Base-by-base conservation (phyloP, 2,797 vertebrate genomes). In the Salmo trutta region DNA sequence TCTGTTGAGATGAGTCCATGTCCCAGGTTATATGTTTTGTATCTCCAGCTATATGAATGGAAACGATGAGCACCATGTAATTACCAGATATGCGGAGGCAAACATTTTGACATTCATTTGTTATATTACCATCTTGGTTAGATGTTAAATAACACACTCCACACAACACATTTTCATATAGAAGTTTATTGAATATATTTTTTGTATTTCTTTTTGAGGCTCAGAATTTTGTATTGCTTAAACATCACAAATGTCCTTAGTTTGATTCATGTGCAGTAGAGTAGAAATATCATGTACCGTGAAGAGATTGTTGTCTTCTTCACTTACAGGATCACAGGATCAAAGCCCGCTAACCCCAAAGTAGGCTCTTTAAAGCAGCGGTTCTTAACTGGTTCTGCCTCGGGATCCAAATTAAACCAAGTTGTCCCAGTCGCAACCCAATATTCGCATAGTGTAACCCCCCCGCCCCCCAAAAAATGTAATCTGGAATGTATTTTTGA, bases 191-290 rank as follows among this genome's bases (percentile, higher is more conserved):
- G 88, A 88, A 91, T 92, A 86, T 92, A 86, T 90, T 88, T 88
- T 89, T 90, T 87, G 78, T 91, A 77, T 89, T 88, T 91, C 88
- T 87, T 84, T 78, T 82, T 87, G 87, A 92, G 87, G 87, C 91
- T 93, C 84, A 80, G 84, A 85, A 85, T 92, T 85, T 92, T 92
- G 88, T 94, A 94, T 93, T 93, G 91, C 91, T 93, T 93, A 88
- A 89, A 80, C 82, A 68, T 85, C 80, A 77, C 77, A 71, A 86
- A 84, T 82, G 77, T 89, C 75, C 81, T 85, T 81, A 77, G 71
- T 24, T 69, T 75, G 54, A 41, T 75, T 77, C 56, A 81, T 74
- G 0, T 68, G 87, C 82, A 83, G 75, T 70, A 74, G 67, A 79
- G 75, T 79, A 82, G 83, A 82, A 77, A 85, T 73, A 62, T 3